Percentiles rank a stretch among this genome's conserved stretches.
phyloP scores from a whole-genome alignment of 1,140 invertebrate species.

The Halictus rubicundus region DNA sequence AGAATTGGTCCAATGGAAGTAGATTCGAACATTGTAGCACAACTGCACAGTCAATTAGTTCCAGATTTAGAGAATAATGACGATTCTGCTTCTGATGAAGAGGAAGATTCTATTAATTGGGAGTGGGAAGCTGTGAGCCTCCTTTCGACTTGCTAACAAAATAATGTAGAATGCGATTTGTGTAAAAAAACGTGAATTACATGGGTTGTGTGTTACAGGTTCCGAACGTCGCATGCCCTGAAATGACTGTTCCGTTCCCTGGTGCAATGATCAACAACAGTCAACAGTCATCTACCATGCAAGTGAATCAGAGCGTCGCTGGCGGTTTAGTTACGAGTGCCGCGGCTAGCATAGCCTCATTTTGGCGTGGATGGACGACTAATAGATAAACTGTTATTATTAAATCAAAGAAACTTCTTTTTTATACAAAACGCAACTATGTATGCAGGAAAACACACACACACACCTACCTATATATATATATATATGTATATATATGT shows the following conservation, averaged over 20 bases:
- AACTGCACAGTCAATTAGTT: slow-evolving; percentile 83
- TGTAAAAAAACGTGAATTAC: neutral
- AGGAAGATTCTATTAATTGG: slow-evolving; percentile 83
- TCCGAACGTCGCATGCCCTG: slow-evolving; percentile 81
- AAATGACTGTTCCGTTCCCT: slow-evolving; percentile 77
- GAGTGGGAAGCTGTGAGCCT: slow-evolving; percentile 86
- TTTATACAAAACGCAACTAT: slow-evolving; percentile 29
- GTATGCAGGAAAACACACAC: slow-evolving; percentile 25
- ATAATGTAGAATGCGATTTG: neutral
- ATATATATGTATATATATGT: slow-evolving; percentile 23
- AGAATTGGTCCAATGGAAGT: slow-evolving; percentile 83
- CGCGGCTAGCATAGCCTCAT: slow-evolving; percentile 85
- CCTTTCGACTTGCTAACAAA: neutral
- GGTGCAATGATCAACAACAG: slow-evolving; percentile 72
- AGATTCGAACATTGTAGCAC: slow-evolving; percentile 79
- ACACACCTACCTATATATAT: too few species aligned
- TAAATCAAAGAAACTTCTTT: slow-evolving; percentile 39
- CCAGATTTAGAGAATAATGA: slow-evolving; percentile 83
- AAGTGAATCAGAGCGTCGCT: slow-evolving; percentile 81
- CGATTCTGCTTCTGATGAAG: slow-evolving; percentile 85
- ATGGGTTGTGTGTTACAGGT: slow-evolving; percentile 73
- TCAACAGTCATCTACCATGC: slow-evolving; percentile 82
- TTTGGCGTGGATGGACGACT: slow-evolving; percentile 86
- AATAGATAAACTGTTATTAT: slow-evolving; percentile 73
- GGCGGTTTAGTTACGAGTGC: slow-evolving; percentile 86